Conservation (phyloP, 2,113 vertebrate genomes). For the Nannospalax galili region DNA sequence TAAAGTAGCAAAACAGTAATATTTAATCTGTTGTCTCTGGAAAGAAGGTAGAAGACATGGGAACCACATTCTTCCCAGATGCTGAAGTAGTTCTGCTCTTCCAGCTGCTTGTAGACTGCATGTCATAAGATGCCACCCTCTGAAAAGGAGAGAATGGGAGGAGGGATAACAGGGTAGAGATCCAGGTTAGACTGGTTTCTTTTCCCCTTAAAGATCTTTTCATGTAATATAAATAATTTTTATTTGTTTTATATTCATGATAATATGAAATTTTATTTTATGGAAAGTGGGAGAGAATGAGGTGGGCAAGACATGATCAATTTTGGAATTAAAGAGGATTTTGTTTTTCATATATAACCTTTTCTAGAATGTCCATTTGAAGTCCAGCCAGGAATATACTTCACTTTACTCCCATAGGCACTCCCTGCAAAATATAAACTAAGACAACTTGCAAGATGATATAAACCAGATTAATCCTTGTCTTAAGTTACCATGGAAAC, state of each 20-base stretch:
- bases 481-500: constrained; percentile 48
- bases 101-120: neutral
- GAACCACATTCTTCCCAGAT: neutral
- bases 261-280: constrained; percentile 19
- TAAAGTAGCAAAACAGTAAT: neutral
- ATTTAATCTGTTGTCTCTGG: neutral
- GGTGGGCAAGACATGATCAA: neutral
- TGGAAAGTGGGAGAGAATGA: neutral
- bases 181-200: neutral
- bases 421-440: neutral
- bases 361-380: neutral
- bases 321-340: neutral
- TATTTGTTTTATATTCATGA: neutral
- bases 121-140: neutral
- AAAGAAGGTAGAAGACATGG: neutral
- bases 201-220: neutral
- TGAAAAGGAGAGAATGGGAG: neutral
- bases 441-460: constrained; percentile 21
- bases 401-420: neutral
- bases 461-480: neutral
- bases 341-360: neutral
- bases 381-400: neutral
- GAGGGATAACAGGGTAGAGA: neutral
- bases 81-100: neutral
- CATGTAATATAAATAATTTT: too few relatives aligned